These are phyloP conservation scores for Jaculus jaculus DNA, from an alignment of 2,113 vertebrate species.

Conservation along the genomic window DNA sequence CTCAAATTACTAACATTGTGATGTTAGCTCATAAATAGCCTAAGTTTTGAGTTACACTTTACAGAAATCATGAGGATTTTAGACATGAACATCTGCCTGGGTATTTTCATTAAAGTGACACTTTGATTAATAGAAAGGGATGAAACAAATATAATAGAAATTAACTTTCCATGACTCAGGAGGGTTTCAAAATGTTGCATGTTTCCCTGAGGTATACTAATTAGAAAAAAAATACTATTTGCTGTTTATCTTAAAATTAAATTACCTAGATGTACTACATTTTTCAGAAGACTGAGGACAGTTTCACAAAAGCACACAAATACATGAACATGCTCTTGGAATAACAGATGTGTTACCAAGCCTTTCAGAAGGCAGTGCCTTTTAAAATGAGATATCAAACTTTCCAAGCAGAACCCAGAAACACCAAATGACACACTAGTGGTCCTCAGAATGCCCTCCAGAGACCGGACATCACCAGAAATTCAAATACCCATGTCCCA, in stretches of 20 bases:
- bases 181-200: neutral
- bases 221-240: neutral
- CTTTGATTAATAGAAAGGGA: constrained; percentile 2
- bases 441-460: neutral
- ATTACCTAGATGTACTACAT: neutral
- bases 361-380: neutral
- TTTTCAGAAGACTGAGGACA: neutral
- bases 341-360: neutral
- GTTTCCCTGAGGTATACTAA: neutral
- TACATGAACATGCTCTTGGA: neutral
- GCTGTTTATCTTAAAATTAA: neutral
- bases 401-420: neutral
- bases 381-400: neutral
- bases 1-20: neutral
- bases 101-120: neutral
- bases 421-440: neutral
- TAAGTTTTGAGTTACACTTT: neutral
- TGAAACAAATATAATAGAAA: neutral
- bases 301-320: neutral
- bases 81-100: neutral
- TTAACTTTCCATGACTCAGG: neutral
- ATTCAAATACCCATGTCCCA: neutral
- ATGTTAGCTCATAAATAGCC: neutral
- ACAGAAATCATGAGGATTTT: neutral
- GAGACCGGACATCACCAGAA: accelerated